Base-by-base conservation (phyloP, 1,140 invertebrate genomes). In the Aphis gossypii region DNA sequence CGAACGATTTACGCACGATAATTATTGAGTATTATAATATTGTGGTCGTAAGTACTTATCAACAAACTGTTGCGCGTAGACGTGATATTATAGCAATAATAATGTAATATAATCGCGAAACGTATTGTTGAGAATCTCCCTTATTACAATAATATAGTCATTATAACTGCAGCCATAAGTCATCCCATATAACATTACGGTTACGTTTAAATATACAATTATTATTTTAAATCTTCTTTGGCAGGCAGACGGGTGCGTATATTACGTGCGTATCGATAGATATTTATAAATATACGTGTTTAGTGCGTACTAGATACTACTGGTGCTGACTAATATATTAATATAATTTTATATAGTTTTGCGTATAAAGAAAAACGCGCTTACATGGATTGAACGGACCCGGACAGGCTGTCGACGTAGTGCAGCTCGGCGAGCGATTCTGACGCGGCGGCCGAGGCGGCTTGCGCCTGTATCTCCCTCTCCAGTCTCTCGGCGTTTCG, bases 341-440 rank as follows among this genome's bases (percentile, higher is more conserved):
- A n/a, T n/a, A 84, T 84, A 11, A 11, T 35, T 0, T 41, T 83
- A 83, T 44, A 44, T 84, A 18, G 60, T 76, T 76, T 76, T 46
- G 41, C 41, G 25, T 82, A 38, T 38, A 38, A 83, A 83, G 35
- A 83, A 82, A 48, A 87, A 68, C 41, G 56, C 48, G 93, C 93
- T 92, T 92, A 94, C 93, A 94, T 91, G 41, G 93, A 94, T 86
- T 94, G 93, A 21, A 94, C 60, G 51, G 93, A 94, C 21, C 88
- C 90, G 44, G 93, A 94, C 90, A 90, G 89, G 82, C 93, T 92
- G 82, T 94, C 93, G 88, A 76, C 92, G 82, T 93, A 93, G 82
- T 93, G 92, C 0, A 93, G 92, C 25, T 93, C 92, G 76, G 92
- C 92, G 0, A 93, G 76, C 46, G 92, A 93, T 48, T 93, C 92